Conservation (phyloP, 2,113 vertebrate genomes). For the Ptyas mucosa region DNA sequence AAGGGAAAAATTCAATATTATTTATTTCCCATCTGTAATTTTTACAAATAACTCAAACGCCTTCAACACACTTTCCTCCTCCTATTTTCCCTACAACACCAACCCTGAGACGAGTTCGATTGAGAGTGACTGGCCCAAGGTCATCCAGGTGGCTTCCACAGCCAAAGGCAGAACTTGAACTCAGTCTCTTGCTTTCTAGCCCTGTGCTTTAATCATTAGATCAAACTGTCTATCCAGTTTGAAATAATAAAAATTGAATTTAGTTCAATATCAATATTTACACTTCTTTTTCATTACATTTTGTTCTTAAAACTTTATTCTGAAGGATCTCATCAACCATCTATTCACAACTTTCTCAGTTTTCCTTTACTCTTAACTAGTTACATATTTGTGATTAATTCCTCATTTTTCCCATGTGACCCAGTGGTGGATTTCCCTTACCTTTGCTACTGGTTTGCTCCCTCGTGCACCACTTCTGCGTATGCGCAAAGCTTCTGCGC, state of each 20-base stretch:
- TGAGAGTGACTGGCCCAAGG: not conserved
- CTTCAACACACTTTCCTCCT: not conserved
- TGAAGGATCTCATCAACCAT: not conserved
- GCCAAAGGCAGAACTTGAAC: not conserved
- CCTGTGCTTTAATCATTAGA: not conserved
- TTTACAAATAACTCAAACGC: too few relatives aligned
- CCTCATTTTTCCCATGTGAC: not conserved
- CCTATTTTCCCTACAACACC: not conserved
- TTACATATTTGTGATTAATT: not conserved
- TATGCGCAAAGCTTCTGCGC: too few relatives aligned
- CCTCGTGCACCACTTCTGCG: too few relatives aligned
- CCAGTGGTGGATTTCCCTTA: too few relatives aligned
- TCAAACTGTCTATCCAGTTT: not conserved
- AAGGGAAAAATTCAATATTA: not conserved
- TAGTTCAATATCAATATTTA: not conserved
- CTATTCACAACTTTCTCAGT: not conserved
- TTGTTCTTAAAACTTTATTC: not conserved
- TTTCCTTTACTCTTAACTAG: not conserved
- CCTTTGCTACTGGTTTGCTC: too few relatives aligned
- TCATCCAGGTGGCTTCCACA: not conserved
- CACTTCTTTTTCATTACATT: not conserved
- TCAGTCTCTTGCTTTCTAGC: not conserved
- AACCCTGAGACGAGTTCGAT: not conserved
- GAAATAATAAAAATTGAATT: not conserved
- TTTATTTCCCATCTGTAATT: too few relatives aligned